Evolutionary conservation across 2,888 invertebrate genomes (phyloP), one percentile per base, ranked within the genome.

Genomic region (Meteorus colon): DNA sequence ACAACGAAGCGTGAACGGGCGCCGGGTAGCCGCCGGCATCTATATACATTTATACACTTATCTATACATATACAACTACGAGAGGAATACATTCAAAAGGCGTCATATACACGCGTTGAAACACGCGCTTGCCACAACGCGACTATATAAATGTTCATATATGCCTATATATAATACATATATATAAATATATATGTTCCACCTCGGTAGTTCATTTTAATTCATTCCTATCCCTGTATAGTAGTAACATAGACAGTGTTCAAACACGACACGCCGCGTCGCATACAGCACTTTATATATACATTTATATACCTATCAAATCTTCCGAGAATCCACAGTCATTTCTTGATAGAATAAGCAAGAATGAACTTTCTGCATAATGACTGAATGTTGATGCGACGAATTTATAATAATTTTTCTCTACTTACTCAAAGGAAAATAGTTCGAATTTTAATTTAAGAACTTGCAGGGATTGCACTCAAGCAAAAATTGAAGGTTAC

Each of bases 141-240:
- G 6, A 55, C 19, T 55, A 55, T 55, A 55, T 55, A 48, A 71
- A 60, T 48, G 69, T 51, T 16, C n/a, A 34, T 55, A 41, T 41
- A 41, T 12, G 12, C 6, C 12, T 8, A 41, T 41, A 41, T 62
- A 45, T 62, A 71, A 63, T 55, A 63, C 34, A n/a, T n/a, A n/a
- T 63, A 29, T 71, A 41, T 62, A 14, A 6, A n/a, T 29, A 27
- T 41, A 68, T 31, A 74, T 41, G 74, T 74, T 77, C 67, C 77
- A 77, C 71, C 72, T 77, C 71, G 74, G 67, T 77, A 71, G 68
- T 37, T 68, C 73, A 66, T 80, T 77, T 77, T 78, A 80, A 80
- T 80, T 77, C 80, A 77, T 77, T 78, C 75, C 45, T 41, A 59
- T 74, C 68, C 65, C 67, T 60, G 37, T 68, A 41, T 37, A 77